Evolutionary conservation across 1,140 invertebrate species (phyloP).

Genomic region (Dysdera silvatica): DNA sequence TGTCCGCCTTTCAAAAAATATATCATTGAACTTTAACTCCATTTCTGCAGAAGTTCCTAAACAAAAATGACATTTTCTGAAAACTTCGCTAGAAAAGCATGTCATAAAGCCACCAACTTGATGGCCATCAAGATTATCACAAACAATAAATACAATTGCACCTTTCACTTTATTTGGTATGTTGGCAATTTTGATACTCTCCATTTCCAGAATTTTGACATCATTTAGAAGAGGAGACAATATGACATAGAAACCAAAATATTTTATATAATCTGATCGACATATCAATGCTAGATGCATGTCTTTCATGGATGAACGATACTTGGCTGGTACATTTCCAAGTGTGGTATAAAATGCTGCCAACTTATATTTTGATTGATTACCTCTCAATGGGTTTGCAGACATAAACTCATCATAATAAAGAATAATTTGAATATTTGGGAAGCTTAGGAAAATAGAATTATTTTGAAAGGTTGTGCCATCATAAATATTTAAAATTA

Average conservation of each 20-base stretch:
- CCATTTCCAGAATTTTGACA: not conserved
- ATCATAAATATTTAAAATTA: not conserved
- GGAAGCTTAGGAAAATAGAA: not conserved
- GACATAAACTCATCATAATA: conserved; percentile 4
- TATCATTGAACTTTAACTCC: not conserved
- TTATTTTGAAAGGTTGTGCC: not conserved
- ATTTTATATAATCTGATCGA: not conserved
- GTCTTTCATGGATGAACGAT: not conserved
- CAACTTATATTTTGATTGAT: not conserved
- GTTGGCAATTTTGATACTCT: not conserved
- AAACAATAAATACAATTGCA: not conserved
- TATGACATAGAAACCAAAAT: not conserved
- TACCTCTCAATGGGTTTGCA: not conserved
- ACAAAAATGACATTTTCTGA: not conserved
- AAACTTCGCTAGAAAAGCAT: not conserved
- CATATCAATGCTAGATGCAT: not conserved
- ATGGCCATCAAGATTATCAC: not conserved
- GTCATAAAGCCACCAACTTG: not conserved
- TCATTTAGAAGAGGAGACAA: not conserved
- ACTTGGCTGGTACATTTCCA: not conserved
- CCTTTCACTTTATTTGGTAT: not conserved
- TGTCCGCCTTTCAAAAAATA: not conserved
- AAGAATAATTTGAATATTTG: conserved; percentile 4
- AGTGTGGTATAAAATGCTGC: not conserved
- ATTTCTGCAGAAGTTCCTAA: not conserved